Conservation (phyloP, 1,140 invertebrate genomes). For the Tyrophagus putrescentiae region DNA sequence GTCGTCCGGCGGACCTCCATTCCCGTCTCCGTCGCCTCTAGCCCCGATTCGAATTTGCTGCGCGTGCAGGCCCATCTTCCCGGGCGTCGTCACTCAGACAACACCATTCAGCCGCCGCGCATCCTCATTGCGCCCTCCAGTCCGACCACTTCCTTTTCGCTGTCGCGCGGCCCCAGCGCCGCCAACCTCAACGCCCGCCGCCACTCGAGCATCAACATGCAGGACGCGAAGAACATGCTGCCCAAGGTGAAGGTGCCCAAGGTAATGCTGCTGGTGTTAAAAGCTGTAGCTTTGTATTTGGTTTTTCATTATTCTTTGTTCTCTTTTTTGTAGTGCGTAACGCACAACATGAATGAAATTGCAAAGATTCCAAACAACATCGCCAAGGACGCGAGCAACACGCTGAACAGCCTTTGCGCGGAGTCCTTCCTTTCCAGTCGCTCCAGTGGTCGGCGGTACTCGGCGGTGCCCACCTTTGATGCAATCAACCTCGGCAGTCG, state of each 20-base stretch:
- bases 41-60: constrained; percentile 69
- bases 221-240: constrained; percentile 21
- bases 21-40: constrained; percentile 46
- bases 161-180: constrained; percentile 18
- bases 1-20: constrained; percentile 25
- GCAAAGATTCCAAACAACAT: constrained; percentile 16
- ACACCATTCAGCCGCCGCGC: constrained; percentile 66
- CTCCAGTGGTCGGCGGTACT: constrained; percentile 26
- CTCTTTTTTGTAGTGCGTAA: neutral
- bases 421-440: constrained; percentile 27
- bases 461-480: constrained; percentile 25
- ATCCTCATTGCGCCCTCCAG: constrained; percentile 34
- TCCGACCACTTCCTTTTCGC: constrained; percentile 45
- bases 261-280: neutral
- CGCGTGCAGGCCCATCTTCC: constrained; percentile 56
- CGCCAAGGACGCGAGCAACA: no score
- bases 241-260: neutral
- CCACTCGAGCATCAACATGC: constrained; percentile 25
- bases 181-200: constrained; percentile 23
- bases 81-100: constrained; percentile 70
- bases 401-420: constrained; percentile 25
- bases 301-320: neutral
- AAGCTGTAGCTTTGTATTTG: neutral
- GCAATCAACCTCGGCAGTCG: constrained; percentile 15
- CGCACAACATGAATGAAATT: neutral